Base-by-base conservation (phyloP, 2,113 vertebrate genomes). In the Anoura caudifer region DNA sequence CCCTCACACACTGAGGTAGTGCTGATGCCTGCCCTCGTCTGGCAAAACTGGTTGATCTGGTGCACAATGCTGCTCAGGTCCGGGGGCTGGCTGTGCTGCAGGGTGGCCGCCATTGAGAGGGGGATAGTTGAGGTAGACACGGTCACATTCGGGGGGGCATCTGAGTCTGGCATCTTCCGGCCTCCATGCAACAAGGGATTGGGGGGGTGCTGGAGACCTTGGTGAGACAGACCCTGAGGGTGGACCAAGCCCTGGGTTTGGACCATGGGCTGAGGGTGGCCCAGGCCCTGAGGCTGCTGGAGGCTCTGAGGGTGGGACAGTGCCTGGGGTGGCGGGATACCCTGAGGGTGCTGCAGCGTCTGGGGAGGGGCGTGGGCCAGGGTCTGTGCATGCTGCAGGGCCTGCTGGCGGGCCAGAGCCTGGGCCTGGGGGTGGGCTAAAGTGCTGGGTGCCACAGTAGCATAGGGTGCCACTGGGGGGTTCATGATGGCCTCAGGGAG, bases 111-210 rank as follows among this genome's bases (percentile, higher is more conserved):
- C 99, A 99, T 99, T 92, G 99, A 99, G 96, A 99, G 99, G 96
- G 99, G 99, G 98, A 99, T 99, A 99, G 99, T 99, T 99, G 99
- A 99, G 99, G 99, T 99, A 99, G 99, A 99, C 99, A 99, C 99
- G 97, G 99, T 99, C 99, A 99, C 99, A 98, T 99, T 99, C 97
- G 99, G 99, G 95, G 99, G 99, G 59, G 99, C 99, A 26, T 99
- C 99, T 94, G 99, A 99, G 90, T 99, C 99, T n/a, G 99, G 99
- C 98, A 99, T 99, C 99, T 99, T 99, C 97, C 99, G 98, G 98
- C 98, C 98, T 97, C 99, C 99, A 95, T 99, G 99, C 98, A 99
- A 99, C 98, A 99, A 97, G 75, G 98, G 96, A 7, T 97, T 98
- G 5, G 98, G 84, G 43, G 98, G 96, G 94, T 99, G 99, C 94